Evolutionary conservation across 2,113 vertebrate species (phyloP).

Genomic region (Anarhynchus alexandrinus): DNA sequence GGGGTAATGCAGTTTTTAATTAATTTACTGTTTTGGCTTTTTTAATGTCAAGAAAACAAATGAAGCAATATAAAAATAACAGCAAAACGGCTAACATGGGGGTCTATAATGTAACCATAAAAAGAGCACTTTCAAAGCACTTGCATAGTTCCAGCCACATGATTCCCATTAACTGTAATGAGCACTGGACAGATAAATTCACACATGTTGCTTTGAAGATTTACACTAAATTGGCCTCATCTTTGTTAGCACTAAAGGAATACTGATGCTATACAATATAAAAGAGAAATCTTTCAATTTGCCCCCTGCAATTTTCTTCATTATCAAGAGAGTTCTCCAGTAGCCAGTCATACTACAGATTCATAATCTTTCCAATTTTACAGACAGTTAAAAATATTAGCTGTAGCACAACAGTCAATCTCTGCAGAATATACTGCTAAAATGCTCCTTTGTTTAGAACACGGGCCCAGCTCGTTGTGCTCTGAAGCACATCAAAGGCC

Average conservation of each 20-base stretch:
- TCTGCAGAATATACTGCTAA: neutral
- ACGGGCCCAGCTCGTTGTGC: neutral
- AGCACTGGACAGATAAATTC: conserved; percentile 53
- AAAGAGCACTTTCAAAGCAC: conserved; percentile 20
- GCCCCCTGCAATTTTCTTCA: conserved; percentile 62
- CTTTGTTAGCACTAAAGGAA: conserved; percentile 53
- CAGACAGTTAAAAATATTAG: conserved; percentile 35
- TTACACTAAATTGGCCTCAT: conserved; percentile 43
- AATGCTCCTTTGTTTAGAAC: conserved; percentile 10
- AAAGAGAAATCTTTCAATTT: conserved; percentile 32
- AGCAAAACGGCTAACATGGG: neutral
- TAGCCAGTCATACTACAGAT: neutral
- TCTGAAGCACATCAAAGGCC: conserved; percentile 47
- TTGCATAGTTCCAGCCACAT: conserved; percentile 37
- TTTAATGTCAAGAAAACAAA: conserved; percentile 53
- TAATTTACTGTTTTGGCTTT: conserved; percentile 31
- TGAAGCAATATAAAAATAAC: conserved; percentile 33
- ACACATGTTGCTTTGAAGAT: conserved; percentile 57
- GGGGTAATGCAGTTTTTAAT: conserved; percentile 1
- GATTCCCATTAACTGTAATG: conserved; percentile 58
- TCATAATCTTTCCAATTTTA: conserved; percentile 27
- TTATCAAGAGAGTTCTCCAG: conserved; percentile 37
- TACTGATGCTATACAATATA: neutral
- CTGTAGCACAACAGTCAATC: neutral
- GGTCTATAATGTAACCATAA: neutral